These are phyloP conservation scores for Agonopterix arenella DNA, from an alignment of 2,888 invertebrate genomes.

Conservation along the genomic window DNA sequence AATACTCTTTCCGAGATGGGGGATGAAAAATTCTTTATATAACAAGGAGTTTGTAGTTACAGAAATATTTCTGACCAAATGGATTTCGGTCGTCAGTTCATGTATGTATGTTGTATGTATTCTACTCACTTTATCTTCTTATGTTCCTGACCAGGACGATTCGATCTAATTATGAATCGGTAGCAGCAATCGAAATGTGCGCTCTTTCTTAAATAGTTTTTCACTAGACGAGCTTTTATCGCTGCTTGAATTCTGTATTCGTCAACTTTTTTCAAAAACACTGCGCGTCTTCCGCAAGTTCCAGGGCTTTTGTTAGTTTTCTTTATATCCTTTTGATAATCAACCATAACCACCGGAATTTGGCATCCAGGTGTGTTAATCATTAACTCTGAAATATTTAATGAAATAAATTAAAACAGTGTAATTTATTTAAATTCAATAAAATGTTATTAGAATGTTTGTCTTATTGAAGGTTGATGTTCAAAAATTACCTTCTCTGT, in stretches of 20 bases:
- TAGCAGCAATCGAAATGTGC: constrained; percentile 46
- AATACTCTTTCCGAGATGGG: too few species aligned
- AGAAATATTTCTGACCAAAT: too few species aligned
- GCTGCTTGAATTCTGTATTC: constrained; percentile 31
- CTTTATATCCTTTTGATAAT: constrained; percentile 27
- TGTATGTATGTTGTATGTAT: background rate
- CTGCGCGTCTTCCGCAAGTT: constrained; percentile 46
- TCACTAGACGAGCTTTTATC: constrained; percentile 35
- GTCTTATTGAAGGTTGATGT: background rate
- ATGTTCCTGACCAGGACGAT: constrained; percentile 15
- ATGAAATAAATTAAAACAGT: constrained; percentile 22
- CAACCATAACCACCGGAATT: constrained; percentile 41
- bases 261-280: constrained; percentile 42
- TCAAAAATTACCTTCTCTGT: constrained; percentile 26
- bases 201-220: constrained; percentile 31
- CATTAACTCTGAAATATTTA: constrained; percentile 32
- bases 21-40: too few species aligned
- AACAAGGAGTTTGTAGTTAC: too few species aligned
- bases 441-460: too few species aligned
- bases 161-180: constrained; percentile 30
- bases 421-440: background rate
- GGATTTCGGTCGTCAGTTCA: background rate
- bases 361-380: constrained; percentile 50
- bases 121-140: constrained; percentile 23
- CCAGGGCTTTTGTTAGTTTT: constrained; percentile 14